Conservation (phyloP, 1,140 invertebrate genomes). For the Meloidogyne exigua region DNA sequence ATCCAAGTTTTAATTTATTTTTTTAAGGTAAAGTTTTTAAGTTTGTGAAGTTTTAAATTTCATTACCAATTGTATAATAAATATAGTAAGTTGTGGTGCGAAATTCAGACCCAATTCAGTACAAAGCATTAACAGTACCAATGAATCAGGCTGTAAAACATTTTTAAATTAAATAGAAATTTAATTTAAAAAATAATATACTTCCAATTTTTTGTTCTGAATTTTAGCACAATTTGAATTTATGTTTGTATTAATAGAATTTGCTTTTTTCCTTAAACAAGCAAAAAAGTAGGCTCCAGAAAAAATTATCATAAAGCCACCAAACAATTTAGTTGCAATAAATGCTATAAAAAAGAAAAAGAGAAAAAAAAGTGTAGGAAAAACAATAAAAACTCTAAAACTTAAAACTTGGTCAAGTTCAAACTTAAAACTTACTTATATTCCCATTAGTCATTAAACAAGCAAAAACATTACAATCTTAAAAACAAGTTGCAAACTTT, state of each 20-base stretch:
- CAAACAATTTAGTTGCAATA: not conserved
- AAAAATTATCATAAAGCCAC: not conserved
- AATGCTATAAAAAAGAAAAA: not conserved
- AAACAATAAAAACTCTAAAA: not conserved
- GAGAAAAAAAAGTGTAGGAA: not conserved
- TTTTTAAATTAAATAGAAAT: not conserved
- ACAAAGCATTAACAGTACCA: constrained; percentile 4
- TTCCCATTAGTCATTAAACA: not conserved
- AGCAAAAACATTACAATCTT: not conserved
- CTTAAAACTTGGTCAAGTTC: not conserved
- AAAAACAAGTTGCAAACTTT: not conserved
- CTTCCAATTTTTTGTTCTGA: not conserved
- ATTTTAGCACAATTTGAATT: not conserved
- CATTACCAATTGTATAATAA: constrained; percentile 10
- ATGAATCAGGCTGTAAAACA: not conserved
- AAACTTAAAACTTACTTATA: not conserved
- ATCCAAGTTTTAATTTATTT: no score
- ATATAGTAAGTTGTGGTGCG: not conserved
- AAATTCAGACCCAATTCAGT: not conserved
- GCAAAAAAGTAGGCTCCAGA: not conserved
- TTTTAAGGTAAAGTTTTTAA: not conserved
- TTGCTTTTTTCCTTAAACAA: constrained; percentile 10
- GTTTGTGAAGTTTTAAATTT: not conserved
- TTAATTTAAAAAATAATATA: not conserved
- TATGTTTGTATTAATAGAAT: not conserved